phyloP scores from a whole-genome alignment of 2,113 vertebrate species.

The Hystrix cristata region DNA sequence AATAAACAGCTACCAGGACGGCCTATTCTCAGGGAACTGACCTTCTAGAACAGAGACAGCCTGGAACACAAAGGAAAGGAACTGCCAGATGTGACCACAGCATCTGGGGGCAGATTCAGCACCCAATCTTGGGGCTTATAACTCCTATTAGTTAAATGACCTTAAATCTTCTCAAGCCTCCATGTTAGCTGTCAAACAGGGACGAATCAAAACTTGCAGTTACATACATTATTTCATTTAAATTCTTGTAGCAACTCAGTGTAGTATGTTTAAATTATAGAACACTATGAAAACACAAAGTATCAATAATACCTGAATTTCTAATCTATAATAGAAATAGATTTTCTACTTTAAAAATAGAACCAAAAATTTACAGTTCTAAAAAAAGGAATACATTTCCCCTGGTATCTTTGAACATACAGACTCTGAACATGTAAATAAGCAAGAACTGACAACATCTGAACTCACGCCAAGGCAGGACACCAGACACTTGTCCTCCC shows the following conservation, averaged over 20 bases:
- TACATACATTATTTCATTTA: background rate
- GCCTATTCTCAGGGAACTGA: background rate
- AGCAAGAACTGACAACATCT: background rate
- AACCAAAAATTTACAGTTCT: background rate
- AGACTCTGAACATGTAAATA: background rate
- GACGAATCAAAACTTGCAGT: background rate
- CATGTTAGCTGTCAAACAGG: background rate
- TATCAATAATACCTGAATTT: background rate
- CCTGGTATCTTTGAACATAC: background rate
- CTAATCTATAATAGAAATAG: background rate
- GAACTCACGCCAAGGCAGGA: background rate
- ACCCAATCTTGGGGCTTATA: background rate
- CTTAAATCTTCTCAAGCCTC: background rate
- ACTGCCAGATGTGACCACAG: accelerated
- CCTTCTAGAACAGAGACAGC: background rate
- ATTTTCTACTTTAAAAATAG: background rate
- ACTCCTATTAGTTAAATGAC: background rate
- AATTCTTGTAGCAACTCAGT: background rate
- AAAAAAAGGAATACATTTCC: constrained; percentile 15
- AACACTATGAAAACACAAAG: background rate
- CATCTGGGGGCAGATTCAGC: background rate
- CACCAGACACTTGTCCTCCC: background rate
- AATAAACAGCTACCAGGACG: background rate
- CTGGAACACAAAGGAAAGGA: background rate
- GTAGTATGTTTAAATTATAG: background rate